Conservation (phyloP, 1,140 invertebrate genomes). For the Cydia amplana region DNA sequence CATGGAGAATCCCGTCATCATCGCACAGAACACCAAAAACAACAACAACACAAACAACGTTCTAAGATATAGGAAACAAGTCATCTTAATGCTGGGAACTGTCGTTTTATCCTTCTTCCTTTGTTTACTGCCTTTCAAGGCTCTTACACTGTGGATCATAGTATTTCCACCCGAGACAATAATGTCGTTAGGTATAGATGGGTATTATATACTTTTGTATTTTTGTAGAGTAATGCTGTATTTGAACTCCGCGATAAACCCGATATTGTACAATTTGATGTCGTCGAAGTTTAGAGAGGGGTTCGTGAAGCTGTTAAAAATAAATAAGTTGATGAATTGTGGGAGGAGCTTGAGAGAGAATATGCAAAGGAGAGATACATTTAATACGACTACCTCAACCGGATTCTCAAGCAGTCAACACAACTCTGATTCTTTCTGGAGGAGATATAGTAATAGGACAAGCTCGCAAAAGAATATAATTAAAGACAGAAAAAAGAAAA, state of each 20-base stretch:
- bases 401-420: conserved; percentile 78
- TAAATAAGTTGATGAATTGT: conserved; percentile 75
- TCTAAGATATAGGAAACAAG: conserved; percentile 85
- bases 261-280: conserved; percentile 94
- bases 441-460: conserved; percentile 73
- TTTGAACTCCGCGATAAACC: conserved; percentile 94
- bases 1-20: conserved; percentile 87
- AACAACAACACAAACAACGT: conserved; percentile 70
- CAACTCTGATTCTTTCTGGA: conserved; percentile 77
- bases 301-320: conserved; percentile 83
- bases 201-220: conserved; percentile 92
- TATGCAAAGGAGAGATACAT: conserved; percentile 76
- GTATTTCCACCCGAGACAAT: conserved; percentile 84
- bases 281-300: conserved; percentile 94
- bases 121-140: conserved; percentile 92
- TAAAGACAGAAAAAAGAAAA: conserved; percentile 68
- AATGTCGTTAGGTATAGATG: conserved; percentile 84
- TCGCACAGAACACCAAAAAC: conserved; percentile 81
- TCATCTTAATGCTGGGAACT: conserved; percentile 93
- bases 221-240: conserved; percentile 93
- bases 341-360: conserved; percentile 69
- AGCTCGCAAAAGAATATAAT: conserved; percentile 70
- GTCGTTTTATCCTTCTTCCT: conserved; percentile 95
- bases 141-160: conserved; percentile 92
- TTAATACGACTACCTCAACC: conserved; percentile 77